Evolutionary conservation across 1,140 invertebrate genomes (phyloP).

Genomic region (Hycleus phaleratus): DNA sequence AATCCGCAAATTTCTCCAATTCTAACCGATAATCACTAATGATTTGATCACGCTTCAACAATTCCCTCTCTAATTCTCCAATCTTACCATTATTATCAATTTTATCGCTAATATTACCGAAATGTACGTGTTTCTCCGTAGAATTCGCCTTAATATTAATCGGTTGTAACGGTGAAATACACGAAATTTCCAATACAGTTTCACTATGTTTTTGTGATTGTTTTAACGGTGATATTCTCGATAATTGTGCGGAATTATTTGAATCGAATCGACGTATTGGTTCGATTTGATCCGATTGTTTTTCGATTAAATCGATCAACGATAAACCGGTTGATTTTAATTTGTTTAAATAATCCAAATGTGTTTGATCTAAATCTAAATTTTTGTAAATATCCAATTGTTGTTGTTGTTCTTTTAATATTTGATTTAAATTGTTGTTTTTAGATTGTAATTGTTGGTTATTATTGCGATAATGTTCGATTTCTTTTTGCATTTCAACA

Average conservation of each 20-base stretch:
- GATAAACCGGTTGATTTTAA: slow-evolving; percentile 35
- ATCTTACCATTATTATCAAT: too few species aligned
- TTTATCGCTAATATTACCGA: too few species aligned
- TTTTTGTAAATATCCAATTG: slow-evolving; percentile 43
- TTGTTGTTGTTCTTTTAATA: slow-evolving; percentile 47
- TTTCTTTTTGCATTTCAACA: slow-evolving; percentile 47
- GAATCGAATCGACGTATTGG: too few species aligned
- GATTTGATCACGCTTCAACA: neutral
- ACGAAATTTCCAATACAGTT: too few species aligned
- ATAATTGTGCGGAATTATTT: too few species aligned
- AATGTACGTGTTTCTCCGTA: too few species aligned
- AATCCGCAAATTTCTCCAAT: slow-evolving; percentile 24
- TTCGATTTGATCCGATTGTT: too few species aligned
- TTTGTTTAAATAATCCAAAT: slow-evolving; percentile 35
- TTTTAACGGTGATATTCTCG: too few species aligned
- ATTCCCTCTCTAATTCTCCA: too few species aligned
- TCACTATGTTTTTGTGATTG: too few species aligned
- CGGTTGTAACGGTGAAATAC: too few species aligned
- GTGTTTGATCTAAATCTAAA: slow-evolving; percentile 48
- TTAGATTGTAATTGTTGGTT: slow-evolving; percentile 47
- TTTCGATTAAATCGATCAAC: neutral
- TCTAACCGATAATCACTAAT: slow-evolving; percentile 22
- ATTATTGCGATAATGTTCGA: slow-evolving; percentile 47
- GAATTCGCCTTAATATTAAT: too few species aligned
- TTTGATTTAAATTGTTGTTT: slow-evolving; percentile 47